Base-by-base conservation (phyloP, 1,140 invertebrate species). In the Psilanteris sp. region DNA sequence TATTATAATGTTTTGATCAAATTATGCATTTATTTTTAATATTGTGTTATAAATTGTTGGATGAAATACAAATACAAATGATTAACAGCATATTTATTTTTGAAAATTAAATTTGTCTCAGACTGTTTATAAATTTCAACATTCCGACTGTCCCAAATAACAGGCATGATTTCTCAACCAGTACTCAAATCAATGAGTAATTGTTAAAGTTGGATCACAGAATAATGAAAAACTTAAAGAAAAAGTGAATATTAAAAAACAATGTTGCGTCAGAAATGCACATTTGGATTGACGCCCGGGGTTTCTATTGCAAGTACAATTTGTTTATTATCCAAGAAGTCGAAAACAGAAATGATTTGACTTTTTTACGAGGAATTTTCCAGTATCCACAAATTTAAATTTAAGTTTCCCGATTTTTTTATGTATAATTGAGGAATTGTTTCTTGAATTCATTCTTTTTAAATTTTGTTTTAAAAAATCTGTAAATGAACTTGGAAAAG, bases 311-410 rank as follows among this genome's bases (percentile, higher is more conserved):
- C 31, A 43, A 66, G 34, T 13, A 41, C 32, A 37, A 66, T 70
- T 76, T 75, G 71, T 75, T 75, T 71, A 66, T 76, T 16, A 66
- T 76, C 59, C 54, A 24, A 31, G 68, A 48, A 68, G 39, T 8
- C 36, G 31, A 18, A 24, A 70, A 66, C 64, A 7, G 54, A 76
- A 76, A 70, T 76, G 70, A 36, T 31, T 66, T 43, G 24, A 37
- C 59, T 52, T 70, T 70, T 66, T 46, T 70, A n/a, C n/a, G n/a
- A n/a, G n/a, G n/a, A n/a, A n/a, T n/a, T n/a, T n/a, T n/a, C n/a
- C n/a, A n/a, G n/a, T n/a, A n/a, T n/a, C n/a, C n/a, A n/a, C n/a
- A n/a, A n/a, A n/a, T n/a, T n/a, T n/a, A n/a, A n/a, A n/a, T n/a
- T n/a, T n/a, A n/a, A n/a, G n/a, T n/a, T n/a, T n/a, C n/a, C n/a